A percentile compares a stretch with the other conserved stretches of the same genome.
phyloP scores from a whole-genome alignment of 2,113 vertebrate species.

The Dendrocopos noguchii region DNA sequence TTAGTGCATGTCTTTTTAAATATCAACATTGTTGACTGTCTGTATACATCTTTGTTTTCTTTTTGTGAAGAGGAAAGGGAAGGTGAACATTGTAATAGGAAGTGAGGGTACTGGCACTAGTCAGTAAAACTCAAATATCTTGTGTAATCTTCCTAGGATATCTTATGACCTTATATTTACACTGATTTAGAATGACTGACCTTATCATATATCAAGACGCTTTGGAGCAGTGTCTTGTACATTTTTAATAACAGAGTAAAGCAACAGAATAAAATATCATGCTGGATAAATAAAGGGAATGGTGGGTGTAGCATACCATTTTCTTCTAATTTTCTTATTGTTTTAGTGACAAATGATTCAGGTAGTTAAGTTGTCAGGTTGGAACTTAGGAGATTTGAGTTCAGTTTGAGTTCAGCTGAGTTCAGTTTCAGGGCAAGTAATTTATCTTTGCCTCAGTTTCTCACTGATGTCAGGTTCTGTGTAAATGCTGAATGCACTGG shows the following conservation, averaged over 20 bases:
- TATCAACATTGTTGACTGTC: not conserved
- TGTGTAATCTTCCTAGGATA: not conserved
- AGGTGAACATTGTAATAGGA: not conserved
- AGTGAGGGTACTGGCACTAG: not conserved
- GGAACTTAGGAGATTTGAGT: not conserved
- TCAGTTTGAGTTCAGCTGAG: slow-evolving; percentile 24
- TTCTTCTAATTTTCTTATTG: slow-evolving; percentile 12
- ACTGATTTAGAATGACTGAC: not conserved
- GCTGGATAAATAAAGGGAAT: not conserved
- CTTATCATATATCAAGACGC: not conserved
- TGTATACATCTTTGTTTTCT: not conserved
- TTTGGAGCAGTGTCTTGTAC: not conserved
- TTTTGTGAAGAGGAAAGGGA: not conserved
- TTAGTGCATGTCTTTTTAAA: not conserved
- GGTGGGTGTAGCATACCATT: not conserved
- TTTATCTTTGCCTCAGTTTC: slow-evolving; percentile 62
- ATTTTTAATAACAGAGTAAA: not conserved
- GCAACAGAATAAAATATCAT: not conserved
- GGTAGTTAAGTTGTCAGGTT: not conserved
- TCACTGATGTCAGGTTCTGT: not conserved
- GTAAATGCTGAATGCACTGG: not conserved
- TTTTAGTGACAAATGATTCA: slow-evolving; percentile 8
- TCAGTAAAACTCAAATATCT: not conserved
- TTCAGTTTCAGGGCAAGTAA: slow-evolving; percentile 42
- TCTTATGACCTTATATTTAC: slow-evolving; percentile 4